phyloP scores from a whole-genome alignment of 2,113 vertebrate species.

The Nasalis larvatus region DNA sequence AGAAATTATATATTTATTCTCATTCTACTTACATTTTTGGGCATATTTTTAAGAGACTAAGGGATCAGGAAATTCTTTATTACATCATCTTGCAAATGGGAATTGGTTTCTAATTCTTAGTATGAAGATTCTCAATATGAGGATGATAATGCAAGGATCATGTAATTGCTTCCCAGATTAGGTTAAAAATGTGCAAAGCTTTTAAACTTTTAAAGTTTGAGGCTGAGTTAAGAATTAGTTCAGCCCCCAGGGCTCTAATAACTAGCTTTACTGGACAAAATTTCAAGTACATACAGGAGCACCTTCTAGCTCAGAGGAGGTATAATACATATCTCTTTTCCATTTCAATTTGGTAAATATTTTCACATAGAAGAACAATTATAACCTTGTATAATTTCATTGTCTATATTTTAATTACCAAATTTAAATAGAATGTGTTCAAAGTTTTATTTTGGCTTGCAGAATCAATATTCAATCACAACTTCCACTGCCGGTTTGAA shows the following conservation, averaged over 20 bases:
- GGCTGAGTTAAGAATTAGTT: neutral
- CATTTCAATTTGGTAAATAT: neutral
- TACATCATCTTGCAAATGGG: neutral
- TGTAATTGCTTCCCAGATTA: neutral
- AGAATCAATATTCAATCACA: conserved; percentile 50
- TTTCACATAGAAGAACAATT: neutral
- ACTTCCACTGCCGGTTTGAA: neutral
- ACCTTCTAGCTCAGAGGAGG: neutral
- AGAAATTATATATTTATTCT: neutral
- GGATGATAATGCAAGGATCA: neutral
- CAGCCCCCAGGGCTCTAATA: neutral
- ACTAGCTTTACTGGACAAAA: neutral
- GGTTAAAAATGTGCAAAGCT: neutral
- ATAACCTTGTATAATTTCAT: neutral
- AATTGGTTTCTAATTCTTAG: neutral
- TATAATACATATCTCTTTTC: neutral
- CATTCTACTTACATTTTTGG: neutral
- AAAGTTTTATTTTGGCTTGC: conserved; percentile 6
- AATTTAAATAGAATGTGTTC: conserved; percentile 6
- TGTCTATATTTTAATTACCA: conserved; percentile 34
- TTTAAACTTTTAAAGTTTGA: neutral
- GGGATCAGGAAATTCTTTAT: neutral
- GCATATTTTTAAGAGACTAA: neutral
- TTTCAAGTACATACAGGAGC: neutral
- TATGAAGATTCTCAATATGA: neutral